Conservation (phyloP, 2,797 vertebrate species). For the Sebastes iracundus region DNA sequence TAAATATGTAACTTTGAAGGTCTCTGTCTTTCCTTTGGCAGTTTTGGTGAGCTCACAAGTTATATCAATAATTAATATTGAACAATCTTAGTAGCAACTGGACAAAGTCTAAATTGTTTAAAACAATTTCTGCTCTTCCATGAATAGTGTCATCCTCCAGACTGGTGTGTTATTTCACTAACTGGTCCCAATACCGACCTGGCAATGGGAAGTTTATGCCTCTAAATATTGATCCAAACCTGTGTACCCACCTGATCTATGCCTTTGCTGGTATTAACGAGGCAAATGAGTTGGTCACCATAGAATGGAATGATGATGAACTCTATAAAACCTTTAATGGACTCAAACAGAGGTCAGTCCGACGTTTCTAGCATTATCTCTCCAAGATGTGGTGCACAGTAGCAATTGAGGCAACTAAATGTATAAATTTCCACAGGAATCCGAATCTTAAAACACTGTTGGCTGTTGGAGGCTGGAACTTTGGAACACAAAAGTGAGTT, state of each 20-base stretch:
- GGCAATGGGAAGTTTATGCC: conserved; percentile 75
- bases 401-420: neutral
- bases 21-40: conserved; percentile 49
- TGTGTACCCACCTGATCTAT: conserved; percentile 89
- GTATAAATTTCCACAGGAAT: conserved; percentile 73
- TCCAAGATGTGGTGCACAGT: neutral
- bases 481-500: conserved; percentile 81
- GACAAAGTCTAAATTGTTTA: neutral
- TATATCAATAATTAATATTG: neutral
- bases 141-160: conserved; percentile 76
- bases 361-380: neutral
- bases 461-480: conserved; percentile 87
- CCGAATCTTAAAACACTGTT: conserved; percentile 81
- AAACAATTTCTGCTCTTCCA: neutral
- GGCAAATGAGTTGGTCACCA: conserved; percentile 73
- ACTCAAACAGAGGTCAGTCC: conserved; percentile 79
- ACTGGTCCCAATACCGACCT: conserved; percentile 83
- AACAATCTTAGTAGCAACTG: neutral
- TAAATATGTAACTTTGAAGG: conserved; percentile 49
- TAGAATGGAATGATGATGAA: conserved; percentile 79
- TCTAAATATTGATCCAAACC: conserved; percentile 80
- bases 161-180: conserved; percentile 87
- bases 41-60: conserved; percentile 60
- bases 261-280: conserved; percentile 83
- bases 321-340: conserved; percentile 81